A percentile compares a stretch with the other conserved stretches of the same genome.
These are phyloP conservation scores for Leptodactylus fuscus DNA, from an alignment of 2,113 vertebrate genomes.

Conservation along the genomic window DNA sequence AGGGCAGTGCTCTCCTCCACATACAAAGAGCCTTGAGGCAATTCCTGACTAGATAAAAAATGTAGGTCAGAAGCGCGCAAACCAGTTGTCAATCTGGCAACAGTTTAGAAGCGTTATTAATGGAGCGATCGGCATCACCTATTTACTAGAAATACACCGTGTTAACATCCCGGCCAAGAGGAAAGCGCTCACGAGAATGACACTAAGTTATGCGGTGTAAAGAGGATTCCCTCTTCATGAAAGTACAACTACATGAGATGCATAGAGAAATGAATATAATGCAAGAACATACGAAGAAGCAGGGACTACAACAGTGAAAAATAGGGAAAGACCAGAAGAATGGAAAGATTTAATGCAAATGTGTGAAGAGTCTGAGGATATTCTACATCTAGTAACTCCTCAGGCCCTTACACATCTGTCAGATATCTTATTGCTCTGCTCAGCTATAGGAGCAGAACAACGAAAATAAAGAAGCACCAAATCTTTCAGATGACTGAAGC, in stretches of 20 bases:
- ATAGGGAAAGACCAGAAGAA: no score
- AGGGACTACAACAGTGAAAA: no score
- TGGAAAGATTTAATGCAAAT: no score
- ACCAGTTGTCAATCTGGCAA: conserved; percentile 42
- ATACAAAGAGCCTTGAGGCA: background rate
- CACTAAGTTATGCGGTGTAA: background rate
- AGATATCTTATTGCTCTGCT: no score
- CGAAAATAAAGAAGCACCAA: no score
- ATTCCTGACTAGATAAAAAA: conserved; percentile 36
- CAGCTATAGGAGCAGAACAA: no score
- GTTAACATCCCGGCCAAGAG: background rate
- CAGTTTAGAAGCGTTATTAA: conserved; percentile 14
- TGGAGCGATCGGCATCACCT: conserved; percentile 1
- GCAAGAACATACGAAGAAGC: background rate
- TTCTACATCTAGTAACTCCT: no score
- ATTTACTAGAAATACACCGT: background rate
- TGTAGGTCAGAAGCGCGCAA: conserved; percentile 31
- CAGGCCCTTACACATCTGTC: no score
- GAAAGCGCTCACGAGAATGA: background rate
- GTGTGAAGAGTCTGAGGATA: no score
- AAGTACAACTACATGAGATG: background rate
- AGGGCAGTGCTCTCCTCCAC: conserved; percentile 16
- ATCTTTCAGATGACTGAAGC: no score
- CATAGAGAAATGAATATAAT: background rate
- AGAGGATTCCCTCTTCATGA: background rate